phyloP scores from a whole-genome alignment of 2,888 invertebrate genomes.

The Orchesella flavescens region DNA sequence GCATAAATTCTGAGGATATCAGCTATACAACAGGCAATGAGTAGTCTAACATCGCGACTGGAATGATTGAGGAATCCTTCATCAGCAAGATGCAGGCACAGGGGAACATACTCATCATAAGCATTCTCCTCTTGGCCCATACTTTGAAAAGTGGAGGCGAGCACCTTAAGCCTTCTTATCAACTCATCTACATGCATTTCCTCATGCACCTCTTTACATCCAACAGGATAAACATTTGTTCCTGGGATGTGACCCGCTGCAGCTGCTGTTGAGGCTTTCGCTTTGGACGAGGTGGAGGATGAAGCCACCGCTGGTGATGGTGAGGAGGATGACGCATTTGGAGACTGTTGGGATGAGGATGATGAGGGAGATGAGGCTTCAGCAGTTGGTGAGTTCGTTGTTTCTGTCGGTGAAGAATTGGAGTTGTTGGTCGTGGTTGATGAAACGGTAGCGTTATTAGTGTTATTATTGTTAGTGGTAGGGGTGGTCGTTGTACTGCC shows the following conservation, averaged over 20 bases:
- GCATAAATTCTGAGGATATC: conserved; percentile 97
- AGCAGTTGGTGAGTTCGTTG: no score
- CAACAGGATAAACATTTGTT: conserved; percentile 79
- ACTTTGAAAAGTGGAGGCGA: conserved; percentile 95
- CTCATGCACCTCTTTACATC: conserved; percentile 94
- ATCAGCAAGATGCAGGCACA: conserved; percentile 93
- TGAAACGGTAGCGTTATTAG: no score
- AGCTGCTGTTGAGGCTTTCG: conserved; percentile 22
- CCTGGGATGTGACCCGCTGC: conserved; percentile 77
- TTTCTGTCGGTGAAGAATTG: no score
- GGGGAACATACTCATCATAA: conserved; percentile 91
- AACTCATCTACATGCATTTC: conserved; percentile 97
- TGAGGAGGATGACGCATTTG: no score
- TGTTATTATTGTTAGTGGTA: no score
- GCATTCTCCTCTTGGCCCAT: conserved; percentile 97
- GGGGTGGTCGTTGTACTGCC: no score
- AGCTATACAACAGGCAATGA: conserved; percentile 97
- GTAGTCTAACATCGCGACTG: conserved; percentile 92
- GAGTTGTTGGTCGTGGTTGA: no score
- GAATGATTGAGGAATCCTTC: conserved; percentile 92
- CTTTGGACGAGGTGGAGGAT: conserved; percentile 26
- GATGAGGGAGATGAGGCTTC: no score
- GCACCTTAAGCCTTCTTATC: conserved; percentile 92
- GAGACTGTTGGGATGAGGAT: no score
- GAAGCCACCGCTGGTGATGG: not conserved